Conservation (phyloP, 2,888 invertebrate species). For the Philhelius pedissequus region DNA sequence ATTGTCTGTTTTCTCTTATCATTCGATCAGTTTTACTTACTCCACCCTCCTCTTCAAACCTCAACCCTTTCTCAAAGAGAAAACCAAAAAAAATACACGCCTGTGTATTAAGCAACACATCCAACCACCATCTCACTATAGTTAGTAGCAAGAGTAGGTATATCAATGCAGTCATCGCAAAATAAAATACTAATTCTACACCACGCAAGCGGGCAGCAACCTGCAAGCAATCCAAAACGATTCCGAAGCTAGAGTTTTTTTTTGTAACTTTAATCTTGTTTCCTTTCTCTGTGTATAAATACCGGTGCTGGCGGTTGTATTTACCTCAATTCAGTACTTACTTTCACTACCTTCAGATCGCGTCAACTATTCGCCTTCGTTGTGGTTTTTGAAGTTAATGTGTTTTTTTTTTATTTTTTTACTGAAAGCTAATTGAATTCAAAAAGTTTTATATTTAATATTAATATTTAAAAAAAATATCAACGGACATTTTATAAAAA, state of each 20-base stretch:
- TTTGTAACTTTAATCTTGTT: conserved; percentile 36
- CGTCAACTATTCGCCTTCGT: conserved; percentile 29
- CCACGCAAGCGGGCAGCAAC: neutral
- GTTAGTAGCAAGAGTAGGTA: too few relatives aligned
- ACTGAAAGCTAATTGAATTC: conserved; percentile 38
- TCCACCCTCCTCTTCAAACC: neutral
- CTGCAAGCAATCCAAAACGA: conserved; percentile 4
- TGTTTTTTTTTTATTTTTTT: conserved; percentile 51
- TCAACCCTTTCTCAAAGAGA: neutral
- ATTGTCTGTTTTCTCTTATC: neutral
- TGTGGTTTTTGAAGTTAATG: conserved; percentile 33
- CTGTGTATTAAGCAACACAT: neutral
- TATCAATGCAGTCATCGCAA: neutral
- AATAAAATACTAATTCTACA: neutral
- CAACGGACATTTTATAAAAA: conserved; percentile 1
- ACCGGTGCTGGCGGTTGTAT: conserved; percentile 70
- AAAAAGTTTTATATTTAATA: too few relatives aligned
- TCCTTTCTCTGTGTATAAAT: conserved; percentile 73
- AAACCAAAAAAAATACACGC: neutral
- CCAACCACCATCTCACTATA: neutral
- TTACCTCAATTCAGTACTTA: conserved; percentile 73
- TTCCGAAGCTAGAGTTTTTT: neutral
- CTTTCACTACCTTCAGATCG: conserved; percentile 73
- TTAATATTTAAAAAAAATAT: conserved; percentile 6
- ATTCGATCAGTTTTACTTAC: neutral